Evolutionary conservation across 92 coral and sea anemone species (phyloP).

Genomic region (Plumapathes pennacea): DNA sequence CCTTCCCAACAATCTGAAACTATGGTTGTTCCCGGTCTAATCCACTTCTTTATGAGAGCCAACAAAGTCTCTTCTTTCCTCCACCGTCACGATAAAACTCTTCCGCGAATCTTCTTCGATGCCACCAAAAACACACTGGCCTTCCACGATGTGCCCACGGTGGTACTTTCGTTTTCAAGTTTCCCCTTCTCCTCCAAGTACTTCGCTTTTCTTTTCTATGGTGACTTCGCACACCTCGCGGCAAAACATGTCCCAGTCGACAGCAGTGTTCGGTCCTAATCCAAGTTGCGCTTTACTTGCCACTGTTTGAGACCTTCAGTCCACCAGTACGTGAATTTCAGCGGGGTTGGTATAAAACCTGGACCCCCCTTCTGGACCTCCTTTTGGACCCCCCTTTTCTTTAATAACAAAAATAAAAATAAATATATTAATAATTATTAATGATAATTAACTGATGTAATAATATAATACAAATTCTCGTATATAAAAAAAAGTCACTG

Average conservation of each 20-base stretch:
- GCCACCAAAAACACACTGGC: constrained; percentile 34
- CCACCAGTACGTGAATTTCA: constrained; percentile 27
- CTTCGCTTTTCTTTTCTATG: constrained; percentile 4
- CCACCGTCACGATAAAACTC: constrained; percentile 13
- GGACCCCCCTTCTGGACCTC: too few species aligned
- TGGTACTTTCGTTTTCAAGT: constrained; percentile 26
- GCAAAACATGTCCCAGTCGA: constrained; percentile 20
- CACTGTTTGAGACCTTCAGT: constrained; percentile 11
- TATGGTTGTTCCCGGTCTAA: constrained; percentile 24
- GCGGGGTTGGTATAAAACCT: too few species aligned
- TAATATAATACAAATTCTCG: too few species aligned
- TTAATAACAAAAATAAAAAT: too few species aligned
- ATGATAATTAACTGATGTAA: too few species aligned
- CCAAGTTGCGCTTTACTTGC: constrained; percentile 19
- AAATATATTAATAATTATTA: too few species aligned
- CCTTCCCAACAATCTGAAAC: constrained; percentile 32
- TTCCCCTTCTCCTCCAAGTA: constrained; percentile 5
- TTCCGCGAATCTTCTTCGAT: constrained; percentile 23
- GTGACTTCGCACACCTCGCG: constrained; percentile 20
- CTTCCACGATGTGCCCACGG: constrained; percentile 10
- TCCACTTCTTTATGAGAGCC: constrained; percentile 26
- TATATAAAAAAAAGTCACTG: too few species aligned
- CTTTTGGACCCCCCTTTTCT: too few species aligned
- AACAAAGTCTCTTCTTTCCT: constrained; percentile 13
- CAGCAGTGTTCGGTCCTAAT: constrained; percentile 23